These are phyloP conservation scores for Drosophila arizonae DNA, from an alignment of 1,140 invertebrate species.

Conservation along the genomic window DNA sequence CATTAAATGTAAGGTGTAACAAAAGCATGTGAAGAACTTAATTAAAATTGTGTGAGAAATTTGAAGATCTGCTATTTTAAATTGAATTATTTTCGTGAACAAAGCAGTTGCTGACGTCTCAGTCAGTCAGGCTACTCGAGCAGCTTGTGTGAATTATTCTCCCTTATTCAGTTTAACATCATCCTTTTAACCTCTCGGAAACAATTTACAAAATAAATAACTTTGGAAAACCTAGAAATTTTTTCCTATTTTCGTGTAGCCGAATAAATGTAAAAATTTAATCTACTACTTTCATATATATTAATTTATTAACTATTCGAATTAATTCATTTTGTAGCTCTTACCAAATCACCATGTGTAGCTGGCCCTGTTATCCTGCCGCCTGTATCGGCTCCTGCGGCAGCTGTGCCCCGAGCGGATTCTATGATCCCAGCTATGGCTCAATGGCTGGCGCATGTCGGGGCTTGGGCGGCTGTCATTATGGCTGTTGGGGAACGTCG, in stretches of 20 bases:
- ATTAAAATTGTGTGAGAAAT: slow-evolving; percentile 6
- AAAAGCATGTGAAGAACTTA: slow-evolving; percentile 7
- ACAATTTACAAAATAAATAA: slow-evolving; percentile 3
- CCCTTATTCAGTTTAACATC: slow-evolving; percentile 18
- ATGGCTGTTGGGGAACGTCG: slow-evolving; percentile 13
- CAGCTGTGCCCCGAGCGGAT: slow-evolving; percentile 19
- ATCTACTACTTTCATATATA: background rate
- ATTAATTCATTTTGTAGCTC: slow-evolving; percentile 15
- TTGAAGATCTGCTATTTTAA: background rate
- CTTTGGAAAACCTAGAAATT: slow-evolving; percentile 9
- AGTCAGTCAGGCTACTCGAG: background rate
- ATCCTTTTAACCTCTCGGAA: slow-evolving; percentile 21
- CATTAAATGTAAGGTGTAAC: slow-evolving; percentile 9
- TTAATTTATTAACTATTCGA: background rate
- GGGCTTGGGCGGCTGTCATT: background rate
- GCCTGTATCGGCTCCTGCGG: slow-evolving; percentile 32
- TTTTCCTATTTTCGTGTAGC: slow-evolving; percentile 41
- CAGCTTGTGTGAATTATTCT: background rate
- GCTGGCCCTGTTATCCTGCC: slow-evolving; percentile 24
- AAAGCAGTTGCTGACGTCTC: background rate
- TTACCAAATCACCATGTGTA: slow-evolving; percentile 23
- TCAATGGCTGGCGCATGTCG: background rate
- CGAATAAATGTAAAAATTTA: slow-evolving; percentile 9
- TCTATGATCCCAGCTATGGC: slow-evolving; percentile 30
- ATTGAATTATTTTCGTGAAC: background rate